phyloP scores from a whole-genome alignment of 2,888 invertebrate genomes.

The Drosophila colorata region DNA sequence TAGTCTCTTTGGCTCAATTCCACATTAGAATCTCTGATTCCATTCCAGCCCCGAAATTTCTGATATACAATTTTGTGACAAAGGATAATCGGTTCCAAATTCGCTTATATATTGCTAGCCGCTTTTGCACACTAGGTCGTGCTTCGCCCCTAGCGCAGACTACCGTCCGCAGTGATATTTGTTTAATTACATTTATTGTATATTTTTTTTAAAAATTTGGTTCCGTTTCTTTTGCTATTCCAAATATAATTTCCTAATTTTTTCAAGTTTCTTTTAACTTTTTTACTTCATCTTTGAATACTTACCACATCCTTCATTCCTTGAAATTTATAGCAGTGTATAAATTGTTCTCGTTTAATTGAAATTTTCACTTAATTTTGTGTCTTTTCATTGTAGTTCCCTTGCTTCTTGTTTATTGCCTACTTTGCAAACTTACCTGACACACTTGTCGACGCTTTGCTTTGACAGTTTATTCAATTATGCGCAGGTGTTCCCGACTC shows the following conservation, averaged over 20 bases:
- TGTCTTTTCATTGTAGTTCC: conserved; percentile 26
- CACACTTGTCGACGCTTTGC: conserved; percentile 53
- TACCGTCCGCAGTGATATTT: too few species aligned
- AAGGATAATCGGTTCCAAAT: too few species aligned
- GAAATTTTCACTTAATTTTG: conserved; percentile 57
- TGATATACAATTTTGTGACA: too few species aligned
- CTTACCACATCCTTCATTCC: too few species aligned
- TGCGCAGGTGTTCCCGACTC: conserved; percentile 59
- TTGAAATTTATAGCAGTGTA: too few species aligned
- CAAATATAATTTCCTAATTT: background rate
- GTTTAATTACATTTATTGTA: too few species aligned
- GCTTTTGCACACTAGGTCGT: too few species aligned
- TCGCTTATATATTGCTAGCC: too few species aligned
- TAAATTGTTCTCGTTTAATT: conserved; percentile 24
- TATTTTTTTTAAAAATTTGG: background rate
- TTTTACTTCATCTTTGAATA: background rate
- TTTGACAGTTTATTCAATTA: conserved; percentile 77
- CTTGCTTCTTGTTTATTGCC: conserved; percentile 13
- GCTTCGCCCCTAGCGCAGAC: too few species aligned
- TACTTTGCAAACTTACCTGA: conserved; percentile 51
- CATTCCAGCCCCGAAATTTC: too few species aligned
- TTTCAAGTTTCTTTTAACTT: background rate
- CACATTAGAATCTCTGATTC: too few species aligned
- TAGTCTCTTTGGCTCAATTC: too few species aligned
- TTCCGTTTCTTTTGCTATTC: background rate